Conservation (phyloP, 2,888 invertebrate genomes). For the Acleris literana region DNA sequence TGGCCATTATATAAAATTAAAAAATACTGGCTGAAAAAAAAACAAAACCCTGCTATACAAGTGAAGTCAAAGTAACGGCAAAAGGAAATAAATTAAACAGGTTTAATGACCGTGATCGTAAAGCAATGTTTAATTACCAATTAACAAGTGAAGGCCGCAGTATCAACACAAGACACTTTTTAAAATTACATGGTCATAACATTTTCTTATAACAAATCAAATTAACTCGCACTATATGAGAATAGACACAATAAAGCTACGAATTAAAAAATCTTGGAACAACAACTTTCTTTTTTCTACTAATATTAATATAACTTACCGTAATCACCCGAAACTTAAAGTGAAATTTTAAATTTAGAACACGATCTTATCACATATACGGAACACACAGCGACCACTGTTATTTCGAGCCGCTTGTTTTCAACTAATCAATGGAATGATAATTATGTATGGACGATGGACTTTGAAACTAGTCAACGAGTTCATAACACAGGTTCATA, state of each 20-base stretch:
- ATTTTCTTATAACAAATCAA: too few relatives aligned
- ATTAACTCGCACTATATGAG: not conserved
- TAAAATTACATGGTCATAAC: not conserved
- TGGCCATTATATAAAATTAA: conserved; percentile 47
- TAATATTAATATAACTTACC: not conserved
- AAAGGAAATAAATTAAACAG: too few relatives aligned
- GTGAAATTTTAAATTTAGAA: conserved; percentile 5
- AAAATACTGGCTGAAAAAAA: conserved; percentile 11
- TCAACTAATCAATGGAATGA: conserved; percentile 14
- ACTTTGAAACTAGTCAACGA: conserved; percentile 29
- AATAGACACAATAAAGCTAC: not conserved
- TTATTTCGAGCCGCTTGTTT: not conserved
- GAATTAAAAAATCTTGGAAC: not conserved
- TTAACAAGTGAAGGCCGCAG: not conserved
- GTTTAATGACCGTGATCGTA: too few relatives aligned
- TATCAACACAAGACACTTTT: not conserved
- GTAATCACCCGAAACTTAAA: not conserved
- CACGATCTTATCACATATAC: conserved; percentile 1
- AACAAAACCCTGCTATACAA: not conserved
- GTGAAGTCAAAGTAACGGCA: not conserved
- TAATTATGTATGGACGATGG: conserved; percentile 17
- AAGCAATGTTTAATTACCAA: too few relatives aligned
- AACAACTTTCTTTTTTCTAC: not conserved
- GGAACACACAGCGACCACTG: conserved; percentile 2
- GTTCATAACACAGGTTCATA: conserved; percentile 5